Evolutionary conservation across 2,113 vertebrate genomes (phyloP).

Genomic region (Oxyura jamaicensis): DNA sequence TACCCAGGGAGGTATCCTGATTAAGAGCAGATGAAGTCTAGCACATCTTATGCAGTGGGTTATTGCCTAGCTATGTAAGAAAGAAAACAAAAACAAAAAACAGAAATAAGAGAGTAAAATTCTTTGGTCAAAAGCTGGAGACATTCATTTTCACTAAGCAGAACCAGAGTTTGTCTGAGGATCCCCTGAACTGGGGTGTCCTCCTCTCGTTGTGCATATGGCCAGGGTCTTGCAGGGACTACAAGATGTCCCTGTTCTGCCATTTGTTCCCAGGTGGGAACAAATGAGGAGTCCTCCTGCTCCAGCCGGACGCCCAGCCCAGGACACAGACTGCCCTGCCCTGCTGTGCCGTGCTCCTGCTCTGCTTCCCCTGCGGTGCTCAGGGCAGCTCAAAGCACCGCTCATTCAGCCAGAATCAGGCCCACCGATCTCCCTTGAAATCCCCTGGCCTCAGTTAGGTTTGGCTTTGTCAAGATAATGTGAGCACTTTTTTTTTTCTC

Average conservation of each 20-base stretch:
- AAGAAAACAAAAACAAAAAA: not conserved
- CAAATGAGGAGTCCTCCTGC: rapidly evolving
- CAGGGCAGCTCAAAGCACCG: not conserved
- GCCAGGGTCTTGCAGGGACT: not conserved
- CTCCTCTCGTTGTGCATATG: rapidly evolving
- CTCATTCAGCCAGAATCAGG: not conserved
- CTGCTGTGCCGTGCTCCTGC: rapidly evolving
- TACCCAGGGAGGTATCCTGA: slow-evolving; percentile 13
- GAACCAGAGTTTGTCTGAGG: not conserved
- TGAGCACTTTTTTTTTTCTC: not conserved
- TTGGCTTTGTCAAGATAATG: not conserved
- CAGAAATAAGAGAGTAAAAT: not conserved
- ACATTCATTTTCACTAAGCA: not conserved
- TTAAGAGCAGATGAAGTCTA: slow-evolving; percentile 41
- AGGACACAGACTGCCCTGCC: not conserved
- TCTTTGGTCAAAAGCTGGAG: not conserved
- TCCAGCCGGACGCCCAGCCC: not conserved
- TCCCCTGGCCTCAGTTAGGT: not conserved
- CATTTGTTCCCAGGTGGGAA: not conserved
- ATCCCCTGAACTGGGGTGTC: rapidly evolving
- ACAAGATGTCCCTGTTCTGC: rapidly evolving
- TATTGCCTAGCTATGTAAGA: not conserved
- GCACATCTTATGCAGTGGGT: not conserved
- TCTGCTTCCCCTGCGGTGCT: not conserved
- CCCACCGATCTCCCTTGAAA: not conserved